Percentiles rank a stretch among this genome's conserved stretches.
phyloP scores from a whole-genome alignment of 2,888 invertebrate species.

The Beris chalybata region DNA sequence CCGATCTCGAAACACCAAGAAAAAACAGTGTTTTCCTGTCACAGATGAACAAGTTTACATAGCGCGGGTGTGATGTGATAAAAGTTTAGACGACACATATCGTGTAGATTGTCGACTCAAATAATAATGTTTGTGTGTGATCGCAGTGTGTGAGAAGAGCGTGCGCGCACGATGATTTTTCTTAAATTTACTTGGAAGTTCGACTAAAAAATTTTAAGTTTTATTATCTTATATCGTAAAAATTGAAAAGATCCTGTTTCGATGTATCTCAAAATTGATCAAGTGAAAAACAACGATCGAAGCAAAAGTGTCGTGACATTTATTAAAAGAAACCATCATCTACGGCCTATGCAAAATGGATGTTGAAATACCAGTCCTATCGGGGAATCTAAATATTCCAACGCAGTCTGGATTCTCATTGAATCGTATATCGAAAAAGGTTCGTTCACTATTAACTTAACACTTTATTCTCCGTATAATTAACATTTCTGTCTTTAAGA shows the following conservation, averaged over 20 bases:
- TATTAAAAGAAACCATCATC: constrained; percentile 3
- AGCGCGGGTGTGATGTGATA: constrained; percentile 22
- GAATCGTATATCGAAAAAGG: constrained; percentile 77
- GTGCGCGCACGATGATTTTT: too few relatives aligned
- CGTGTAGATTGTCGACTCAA: too few relatives aligned
- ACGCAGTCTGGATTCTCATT: constrained; percentile 70
- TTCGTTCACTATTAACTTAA: constrained; percentile 45
- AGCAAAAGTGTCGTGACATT: constrained; percentile 25
- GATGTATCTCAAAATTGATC: too few relatives aligned
- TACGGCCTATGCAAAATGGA: constrained; percentile 60
- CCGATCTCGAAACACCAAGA: too few relatives aligned
- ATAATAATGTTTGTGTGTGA: too few relatives aligned
- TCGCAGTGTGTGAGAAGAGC: too few relatives aligned
- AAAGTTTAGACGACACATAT: too few relatives aligned
- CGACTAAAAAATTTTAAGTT: too few relatives aligned
- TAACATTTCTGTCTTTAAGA: constrained; percentile 18
- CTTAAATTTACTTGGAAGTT: too few relatives aligned
- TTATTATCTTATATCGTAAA: too few relatives aligned
- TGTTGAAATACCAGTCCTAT: constrained; percentile 72
- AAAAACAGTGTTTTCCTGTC: too few relatives aligned
- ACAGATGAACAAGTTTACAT: constrained; percentile 12
- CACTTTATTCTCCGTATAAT: background rate
- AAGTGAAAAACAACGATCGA: background rate
- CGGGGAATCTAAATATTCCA: constrained; percentile 77
- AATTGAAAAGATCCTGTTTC: too few relatives aligned